Base-by-base conservation (phyloP, 1,140 invertebrate species). In the Monochamus saltuarius region DNA sequence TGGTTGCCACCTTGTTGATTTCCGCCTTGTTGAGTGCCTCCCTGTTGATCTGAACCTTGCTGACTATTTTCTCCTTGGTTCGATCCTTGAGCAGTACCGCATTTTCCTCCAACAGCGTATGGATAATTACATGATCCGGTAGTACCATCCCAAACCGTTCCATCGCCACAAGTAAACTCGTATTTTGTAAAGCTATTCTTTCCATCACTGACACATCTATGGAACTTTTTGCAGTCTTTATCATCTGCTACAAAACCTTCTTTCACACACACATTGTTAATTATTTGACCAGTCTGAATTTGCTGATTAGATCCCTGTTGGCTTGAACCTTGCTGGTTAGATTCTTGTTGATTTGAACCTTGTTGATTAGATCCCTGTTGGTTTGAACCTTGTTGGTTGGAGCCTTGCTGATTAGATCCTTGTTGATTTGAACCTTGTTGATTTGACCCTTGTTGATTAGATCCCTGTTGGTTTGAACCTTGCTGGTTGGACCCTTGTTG, bases 161-260 rank as follows among this genome's bases (percentile, higher is more conserved):
- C 86, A 11, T 75, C 73, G 1, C 81, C 85, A 73, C 87, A 89
- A 40, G 76, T 79, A 67, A 86, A 89, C 37, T 85, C 80, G 64
- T 85, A 82, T 61, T 76, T 81, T 16, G 72, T 80, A 39, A 78
- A 82, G 1, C 75, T 77, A 14, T 77, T 80, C 35, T 78, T 69
- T 0, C 81, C 82, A 56, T 84, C 75, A 46, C 79, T 70, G 0
- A 87, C 83, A 73, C 88, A 89, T 72, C 86, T 80, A 61, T 88
- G 87, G 68, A 89, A 89, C 60, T 87, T 87, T 47, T 73, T 80
- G 61, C 88, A 90, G 54, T 89, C 79, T 42, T 76, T 72, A 14
- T 73, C 75, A 76, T 83, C 82, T 34, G 65, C 75, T 35, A 72
- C 59, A 57, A 76, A 78, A 65, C 88, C 89, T 78, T 88, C 86